Percentiles rank a stretch among this genome's conserved stretches.
These are phyloP conservation scores for Serripes groenlandicus DNA, from an alignment of 2,888 invertebrate species.

Conservation along the genomic window DNA sequence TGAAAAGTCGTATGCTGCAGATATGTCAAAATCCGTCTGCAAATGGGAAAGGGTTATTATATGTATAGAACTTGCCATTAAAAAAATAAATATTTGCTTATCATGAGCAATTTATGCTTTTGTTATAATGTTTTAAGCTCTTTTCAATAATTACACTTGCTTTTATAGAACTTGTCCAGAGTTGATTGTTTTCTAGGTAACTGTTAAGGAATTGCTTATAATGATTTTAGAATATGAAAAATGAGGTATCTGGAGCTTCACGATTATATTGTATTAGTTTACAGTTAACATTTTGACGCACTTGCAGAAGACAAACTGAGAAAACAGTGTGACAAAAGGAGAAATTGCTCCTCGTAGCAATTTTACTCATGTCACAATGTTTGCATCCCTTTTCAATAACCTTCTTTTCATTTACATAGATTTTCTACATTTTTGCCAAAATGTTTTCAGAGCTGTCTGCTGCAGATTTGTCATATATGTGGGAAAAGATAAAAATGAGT, in stretches of 20 bases:
- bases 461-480: too few species aligned
- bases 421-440: too few species aligned
- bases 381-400: background rate
- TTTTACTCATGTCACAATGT: background rate
- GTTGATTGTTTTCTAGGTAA: too few species aligned
- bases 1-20: background rate
- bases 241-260: too few species aligned
- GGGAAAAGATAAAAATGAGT: too few species aligned
- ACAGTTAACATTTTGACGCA: background rate
- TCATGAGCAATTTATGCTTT: background rate
- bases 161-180: too few species aligned
- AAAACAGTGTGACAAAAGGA: background rate
- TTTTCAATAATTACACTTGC: too few species aligned
- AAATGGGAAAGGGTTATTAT: background rate
- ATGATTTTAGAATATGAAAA: too few species aligned
- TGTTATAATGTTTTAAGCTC: constrained; percentile 14
- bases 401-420: too few species aligned
- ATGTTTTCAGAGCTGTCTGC: too few species aligned
- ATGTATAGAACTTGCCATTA: background rate
- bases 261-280: too few species aligned
- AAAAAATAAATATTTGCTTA: background rate
- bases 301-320: background rate
- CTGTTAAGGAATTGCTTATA: too few species aligned
- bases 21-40: background rate
- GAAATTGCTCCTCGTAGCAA: background rate